Conservation (phyloP, 2,888 invertebrate species). For the Tinea pellionella region DNA sequence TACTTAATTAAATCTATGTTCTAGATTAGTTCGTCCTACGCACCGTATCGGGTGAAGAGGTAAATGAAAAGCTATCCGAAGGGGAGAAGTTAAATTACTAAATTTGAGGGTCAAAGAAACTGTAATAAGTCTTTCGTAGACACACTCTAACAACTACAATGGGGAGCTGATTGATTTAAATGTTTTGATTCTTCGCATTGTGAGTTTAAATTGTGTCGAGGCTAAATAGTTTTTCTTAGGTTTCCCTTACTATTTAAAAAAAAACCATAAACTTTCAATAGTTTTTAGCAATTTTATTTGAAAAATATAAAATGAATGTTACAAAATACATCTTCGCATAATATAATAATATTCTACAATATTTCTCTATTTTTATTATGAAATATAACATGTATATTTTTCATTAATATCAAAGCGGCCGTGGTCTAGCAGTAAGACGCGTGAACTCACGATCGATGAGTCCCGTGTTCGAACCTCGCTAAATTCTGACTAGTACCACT, state of each 20-base stretch:
- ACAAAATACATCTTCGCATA: too few species aligned
- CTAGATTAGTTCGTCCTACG: conserved; percentile 68
- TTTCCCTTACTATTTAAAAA: not conserved
- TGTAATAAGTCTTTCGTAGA: conserved; percentile 43
- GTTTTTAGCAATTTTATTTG: too few species aligned
- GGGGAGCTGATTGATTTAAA: conserved; percentile 50
- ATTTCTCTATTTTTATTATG: too few species aligned
- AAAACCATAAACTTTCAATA: too few species aligned
- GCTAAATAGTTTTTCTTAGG: not conserved
- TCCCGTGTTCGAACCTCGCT: too few species aligned
- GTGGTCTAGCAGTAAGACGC: too few species aligned
- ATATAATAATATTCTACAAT: too few species aligned
- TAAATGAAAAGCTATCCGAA: conserved; percentile 70
- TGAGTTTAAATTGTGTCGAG: conserved; percentile 6
- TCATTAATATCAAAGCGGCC: too few species aligned
- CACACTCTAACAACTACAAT: conserved; percentile 40
- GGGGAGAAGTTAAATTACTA: conserved; percentile 71
- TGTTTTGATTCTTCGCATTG: conserved; percentile 19
- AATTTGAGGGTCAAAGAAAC: conserved; percentile 68
- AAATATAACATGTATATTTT: too few species aligned
- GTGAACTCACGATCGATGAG: too few species aligned
- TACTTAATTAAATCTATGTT: conserved; percentile 34
- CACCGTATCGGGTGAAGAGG: conserved; percentile 70
- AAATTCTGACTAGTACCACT: too few species aligned
- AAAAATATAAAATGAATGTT: too few species aligned